Evolutionary conservation across 2,113 vertebrate species (phyloP).

Genomic region (Nematolebias whitei): DNA sequence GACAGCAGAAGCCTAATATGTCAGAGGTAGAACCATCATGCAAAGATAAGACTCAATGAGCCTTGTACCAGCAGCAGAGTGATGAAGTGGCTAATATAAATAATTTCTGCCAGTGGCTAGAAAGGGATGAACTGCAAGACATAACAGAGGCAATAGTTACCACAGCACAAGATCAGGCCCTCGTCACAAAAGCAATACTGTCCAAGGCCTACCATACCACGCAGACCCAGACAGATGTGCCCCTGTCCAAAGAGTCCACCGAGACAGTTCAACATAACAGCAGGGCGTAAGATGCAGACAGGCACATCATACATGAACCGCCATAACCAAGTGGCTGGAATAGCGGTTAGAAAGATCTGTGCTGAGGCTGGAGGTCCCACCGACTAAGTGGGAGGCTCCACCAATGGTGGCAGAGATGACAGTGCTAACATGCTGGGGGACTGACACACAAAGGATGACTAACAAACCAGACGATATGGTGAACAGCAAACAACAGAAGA

Average conservation of each 20-base stretch:
- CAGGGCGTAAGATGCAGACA: not conserved
- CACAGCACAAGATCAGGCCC: not conserved
- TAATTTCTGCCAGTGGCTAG: no score
- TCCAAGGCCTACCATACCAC: not conserved
- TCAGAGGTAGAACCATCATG: no score
- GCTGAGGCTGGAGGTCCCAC: not conserved
- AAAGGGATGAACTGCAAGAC: not conserved
- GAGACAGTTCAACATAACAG: not conserved
- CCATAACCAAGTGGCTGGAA: not conserved
- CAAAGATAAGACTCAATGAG: no score
- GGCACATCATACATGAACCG: not conserved
- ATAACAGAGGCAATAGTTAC: not conserved
- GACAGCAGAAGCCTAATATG: no score
- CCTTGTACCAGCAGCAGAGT: no score
- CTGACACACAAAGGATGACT: no score
- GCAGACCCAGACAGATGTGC: not conserved
- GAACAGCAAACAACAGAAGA: no score
- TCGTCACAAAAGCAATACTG: not conserved
- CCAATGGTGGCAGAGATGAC: not conserved
- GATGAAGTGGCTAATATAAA: no score
- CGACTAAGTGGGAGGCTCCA: not conserved
- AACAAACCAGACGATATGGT: no score
- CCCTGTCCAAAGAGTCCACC: not conserved
- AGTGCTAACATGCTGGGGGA: not conserved
- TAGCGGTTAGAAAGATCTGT: not conserved